phyloP scores from a whole-genome alignment of 2,888 invertebrate genomes.

The Petrolisthes cinctipes region DNA sequence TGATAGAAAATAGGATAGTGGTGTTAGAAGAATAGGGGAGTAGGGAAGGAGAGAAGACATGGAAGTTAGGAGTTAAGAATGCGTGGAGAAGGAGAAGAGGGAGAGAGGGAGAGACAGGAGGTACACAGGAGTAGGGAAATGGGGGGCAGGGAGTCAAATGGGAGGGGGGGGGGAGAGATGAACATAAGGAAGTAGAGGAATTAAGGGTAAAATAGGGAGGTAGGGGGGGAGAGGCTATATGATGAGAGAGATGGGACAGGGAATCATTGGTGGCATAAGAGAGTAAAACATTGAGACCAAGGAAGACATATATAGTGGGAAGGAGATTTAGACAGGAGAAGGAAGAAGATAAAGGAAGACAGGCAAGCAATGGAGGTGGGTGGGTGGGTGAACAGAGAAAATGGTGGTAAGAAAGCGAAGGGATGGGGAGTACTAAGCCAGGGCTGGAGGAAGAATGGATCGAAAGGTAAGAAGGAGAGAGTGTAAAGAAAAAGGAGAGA shows the following conservation, averaged over 20 bases:
- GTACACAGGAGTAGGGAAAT: background rate
- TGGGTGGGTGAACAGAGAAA: too few relatives aligned
- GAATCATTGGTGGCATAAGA: background rate
- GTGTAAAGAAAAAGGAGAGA: background rate
- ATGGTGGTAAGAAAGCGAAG: background rate
- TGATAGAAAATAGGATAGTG: too few relatives aligned
- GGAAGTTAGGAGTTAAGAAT: background rate
- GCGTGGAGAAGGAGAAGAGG: background rate
- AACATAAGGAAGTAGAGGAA: background rate
- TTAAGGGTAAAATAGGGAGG: background rate
- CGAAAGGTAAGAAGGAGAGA: background rate
- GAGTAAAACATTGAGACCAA: background rate
- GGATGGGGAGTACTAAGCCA: background rate
- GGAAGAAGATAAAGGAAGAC: background rate
- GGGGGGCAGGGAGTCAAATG: background rate
- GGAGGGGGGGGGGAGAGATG: background rate
- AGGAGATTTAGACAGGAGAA: background rate
- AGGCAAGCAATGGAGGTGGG: background rate
- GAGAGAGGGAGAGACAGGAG: background rate
- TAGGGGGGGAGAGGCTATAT: background rate
- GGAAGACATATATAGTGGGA: background rate
- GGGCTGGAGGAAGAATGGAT: background rate
- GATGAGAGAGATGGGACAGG: conserved; percentile 5
- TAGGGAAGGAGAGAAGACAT: background rate
- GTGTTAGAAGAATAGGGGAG: background rate